phyloP scores from a whole-genome alignment of 2,113 vertebrate species.

The Struthidea cinerea region DNA sequence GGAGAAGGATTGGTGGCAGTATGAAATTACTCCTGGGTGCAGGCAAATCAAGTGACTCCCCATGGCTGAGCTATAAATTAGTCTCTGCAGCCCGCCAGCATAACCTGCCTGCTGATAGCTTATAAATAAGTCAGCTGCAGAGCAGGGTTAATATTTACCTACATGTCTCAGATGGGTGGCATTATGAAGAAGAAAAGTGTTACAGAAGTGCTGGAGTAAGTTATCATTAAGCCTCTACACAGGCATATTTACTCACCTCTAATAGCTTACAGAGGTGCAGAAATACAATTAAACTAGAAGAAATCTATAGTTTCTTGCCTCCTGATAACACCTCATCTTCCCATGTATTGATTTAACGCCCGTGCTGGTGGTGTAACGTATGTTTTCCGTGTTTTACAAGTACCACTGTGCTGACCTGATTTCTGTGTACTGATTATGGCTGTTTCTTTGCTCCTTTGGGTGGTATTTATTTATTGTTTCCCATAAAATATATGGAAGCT shows the following conservation, averaged over 20 bases:
- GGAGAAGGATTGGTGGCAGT: neutral
- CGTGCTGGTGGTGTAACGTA: neutral
- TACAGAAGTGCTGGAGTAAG: neutral
- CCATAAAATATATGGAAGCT: neutral
- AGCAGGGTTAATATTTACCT: conserved; percentile 15
- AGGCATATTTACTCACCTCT: neutral
- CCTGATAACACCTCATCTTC: neutral
- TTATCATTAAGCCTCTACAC: neutral
- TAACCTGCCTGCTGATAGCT: neutral
- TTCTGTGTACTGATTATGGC: neutral
- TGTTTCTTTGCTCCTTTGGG: neutral
- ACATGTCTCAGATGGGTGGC: neutral
- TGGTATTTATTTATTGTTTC: neutral
- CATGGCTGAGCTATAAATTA: neutral
- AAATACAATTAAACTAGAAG: conserved; percentile 4
- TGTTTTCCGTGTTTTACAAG: neutral
- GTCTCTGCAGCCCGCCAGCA: neutral
- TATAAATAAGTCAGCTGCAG: neutral
- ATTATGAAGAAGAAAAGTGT: neutral
- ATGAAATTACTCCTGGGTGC: neutral
- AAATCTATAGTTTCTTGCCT: neutral
- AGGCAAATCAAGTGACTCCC: neutral
- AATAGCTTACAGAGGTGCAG: neutral
- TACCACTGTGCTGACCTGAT: neutral
- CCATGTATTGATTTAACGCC: neutral